Percentiles rank a stretch among this genome's conserved stretches.
These are phyloP conservation scores for Microtus oregoni DNA, from an alignment of 2,113 vertebrate genomes.

Conservation along the genomic window DNA sequence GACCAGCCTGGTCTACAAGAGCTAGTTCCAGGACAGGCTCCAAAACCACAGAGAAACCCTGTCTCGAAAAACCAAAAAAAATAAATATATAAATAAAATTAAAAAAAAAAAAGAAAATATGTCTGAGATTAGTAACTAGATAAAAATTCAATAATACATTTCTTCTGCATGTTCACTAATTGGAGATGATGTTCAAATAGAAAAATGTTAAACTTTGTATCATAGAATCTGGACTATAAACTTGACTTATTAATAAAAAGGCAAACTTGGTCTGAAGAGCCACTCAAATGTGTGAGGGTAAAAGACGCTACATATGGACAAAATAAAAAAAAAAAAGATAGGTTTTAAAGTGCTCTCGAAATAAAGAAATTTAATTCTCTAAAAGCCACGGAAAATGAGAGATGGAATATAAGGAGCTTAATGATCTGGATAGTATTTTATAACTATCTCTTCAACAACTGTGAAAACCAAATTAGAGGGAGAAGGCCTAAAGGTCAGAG, in stretches of 20 bases:
- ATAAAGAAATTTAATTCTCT: conserved; percentile 49
- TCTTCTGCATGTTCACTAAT: conserved; percentile 5
- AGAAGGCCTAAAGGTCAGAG: conserved; percentile 42
- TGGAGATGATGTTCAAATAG: conserved; percentile 15
- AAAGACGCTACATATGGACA: not conserved
- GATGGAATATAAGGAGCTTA: conserved; percentile 55
- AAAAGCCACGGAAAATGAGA: conserved; percentile 53
- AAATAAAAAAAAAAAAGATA: conserved; percentile 34
- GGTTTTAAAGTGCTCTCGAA: not conserved
- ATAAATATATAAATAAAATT: no score
- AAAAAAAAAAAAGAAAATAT: not conserved
- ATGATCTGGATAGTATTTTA: conserved; percentile 54
- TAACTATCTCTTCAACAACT: conserved; percentile 33
- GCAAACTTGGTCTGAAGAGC: not conserved
- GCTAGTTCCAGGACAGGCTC: no score
- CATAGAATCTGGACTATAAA: conserved; percentile 39
- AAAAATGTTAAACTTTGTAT: conserved; percentile 44
- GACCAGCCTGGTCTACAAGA: no score
- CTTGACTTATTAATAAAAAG: conserved; percentile 19
- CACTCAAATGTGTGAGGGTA: not conserved
- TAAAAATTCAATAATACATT: not conserved
- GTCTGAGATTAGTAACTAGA: not conserved
- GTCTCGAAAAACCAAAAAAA: no score
- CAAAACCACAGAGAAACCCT: no score
- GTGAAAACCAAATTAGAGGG: conserved; percentile 44